Base-by-base conservation (phyloP, 2,113 vertebrate species). In the Macrotus californicus region DNA sequence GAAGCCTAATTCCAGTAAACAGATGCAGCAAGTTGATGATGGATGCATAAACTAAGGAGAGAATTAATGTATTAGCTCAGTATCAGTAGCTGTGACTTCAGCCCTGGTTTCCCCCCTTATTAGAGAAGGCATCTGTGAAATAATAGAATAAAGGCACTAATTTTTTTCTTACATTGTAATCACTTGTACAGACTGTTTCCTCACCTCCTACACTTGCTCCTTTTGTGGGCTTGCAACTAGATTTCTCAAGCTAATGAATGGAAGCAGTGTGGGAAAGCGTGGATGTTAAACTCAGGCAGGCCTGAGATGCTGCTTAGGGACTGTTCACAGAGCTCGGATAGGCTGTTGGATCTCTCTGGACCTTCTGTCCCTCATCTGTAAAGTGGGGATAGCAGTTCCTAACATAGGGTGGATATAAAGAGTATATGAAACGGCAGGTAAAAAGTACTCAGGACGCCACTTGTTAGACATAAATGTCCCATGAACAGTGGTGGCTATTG, bases 401-500 rank as follows among this genome's bases (percentile, higher is more conserved):
- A 34, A 24, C 76, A 31, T 0, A 43, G 18, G 0, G 16, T 34
- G 81, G 13, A 7, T 77, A 7, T 83, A 36, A 66, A 66, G 6
- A 75, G 6, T 21, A 6, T 21, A 48, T 41, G 31, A 89, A 61
- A 61, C 36, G 43, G 69, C 41, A 80, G 54, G 4, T n/a, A 9
- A n/a, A 76, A n/a, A 9, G 19, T 59, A 10, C 24, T 26, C 29
- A 41, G 14, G 16, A 41, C 0, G 2, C 14, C 0, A 1, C 31
- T 21, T 67, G 7, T 89, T 41, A 21, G 34, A 43, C 3, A 16
- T 3, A 29, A n/a, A 22, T 31, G 5, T 15, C 76, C 50, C 10
- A 1, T 22, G 67, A 59, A 41, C 2, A 0, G 4, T 22, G 14
- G n/a, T 14, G 5, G 6, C 4, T 22, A 0, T 19, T 39, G n/a